A percentile compares a stretch with the other conserved stretches of the same genome.
These are phyloP conservation scores for Pegea sp. DNA, from an alignment of 23 tunicate species.

Conservation along the genomic window DNA sequence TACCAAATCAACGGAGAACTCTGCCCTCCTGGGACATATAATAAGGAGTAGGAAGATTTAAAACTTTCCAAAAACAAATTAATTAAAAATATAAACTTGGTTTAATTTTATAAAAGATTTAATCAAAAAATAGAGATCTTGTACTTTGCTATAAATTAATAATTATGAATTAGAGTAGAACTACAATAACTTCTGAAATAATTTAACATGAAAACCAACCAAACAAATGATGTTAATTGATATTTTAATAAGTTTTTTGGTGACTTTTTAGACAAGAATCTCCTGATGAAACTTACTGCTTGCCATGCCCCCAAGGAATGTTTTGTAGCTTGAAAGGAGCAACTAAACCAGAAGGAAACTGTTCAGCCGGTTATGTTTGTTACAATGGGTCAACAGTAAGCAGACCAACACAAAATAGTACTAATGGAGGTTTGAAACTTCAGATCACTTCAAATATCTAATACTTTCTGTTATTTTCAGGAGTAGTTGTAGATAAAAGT, in stretches of 20 bases:
- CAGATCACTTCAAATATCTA: too few relatives aligned
- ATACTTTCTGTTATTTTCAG: constrained; percentile 1
- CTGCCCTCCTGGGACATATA: constrained; percentile 62
- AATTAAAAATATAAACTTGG: background rate
- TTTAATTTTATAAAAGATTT: too few relatives aligned
- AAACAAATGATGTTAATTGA: too few relatives aligned
- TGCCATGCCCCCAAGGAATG: constrained; percentile 60
- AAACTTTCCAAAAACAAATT: background rate
- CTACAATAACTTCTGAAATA: background rate
- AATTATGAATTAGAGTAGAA: too few relatives aligned
- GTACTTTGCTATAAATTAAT: too few relatives aligned
- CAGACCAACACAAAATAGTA: constrained; percentile 42
- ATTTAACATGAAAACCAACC: background rate
- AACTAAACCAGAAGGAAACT: constrained; percentile 42
- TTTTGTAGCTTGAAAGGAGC: constrained; percentile 30
- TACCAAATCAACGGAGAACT: constrained; percentile 20
- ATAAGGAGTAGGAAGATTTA: constrained; percentile 17
- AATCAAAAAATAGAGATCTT: too few relatives aligned
- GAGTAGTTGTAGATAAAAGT: constrained; percentile 10
- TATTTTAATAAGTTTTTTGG: background rate
- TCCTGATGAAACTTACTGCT: constrained; percentile 19
- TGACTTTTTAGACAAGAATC: constrained; percentile 1
- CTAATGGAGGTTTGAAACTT: constrained; percentile 27
- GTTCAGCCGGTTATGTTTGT: constrained; percentile 91
- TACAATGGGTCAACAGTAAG: constrained; percentile 47